Evolutionary conservation across 1,140 invertebrate species (phyloP).

Genomic region (Argopecten irradians): DNA sequence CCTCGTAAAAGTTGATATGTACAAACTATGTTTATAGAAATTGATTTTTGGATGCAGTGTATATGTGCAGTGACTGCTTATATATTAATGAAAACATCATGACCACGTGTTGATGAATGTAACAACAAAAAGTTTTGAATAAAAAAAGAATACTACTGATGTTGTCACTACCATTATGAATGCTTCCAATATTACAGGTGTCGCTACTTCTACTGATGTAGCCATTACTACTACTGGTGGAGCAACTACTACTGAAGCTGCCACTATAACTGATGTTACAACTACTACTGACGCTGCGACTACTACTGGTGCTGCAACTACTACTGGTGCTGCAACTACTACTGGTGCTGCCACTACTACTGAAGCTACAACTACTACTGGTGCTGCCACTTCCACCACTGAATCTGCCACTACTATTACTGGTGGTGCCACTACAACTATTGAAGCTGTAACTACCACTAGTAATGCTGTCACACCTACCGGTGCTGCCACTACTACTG

Average conservation of each 20-base stretch:
- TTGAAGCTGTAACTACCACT: neutral
- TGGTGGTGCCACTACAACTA: slow-evolving; percentile 19
- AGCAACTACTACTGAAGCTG: neutral
- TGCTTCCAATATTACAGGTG: neutral
- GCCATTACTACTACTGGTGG: slow-evolving; percentile 25
- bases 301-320: slow-evolving; percentile 36
- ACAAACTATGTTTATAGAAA: too few species aligned
- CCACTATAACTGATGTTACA: slow-evolving; percentile 21
- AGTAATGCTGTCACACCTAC: neutral
- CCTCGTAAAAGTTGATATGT: too few species aligned
- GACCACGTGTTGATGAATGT: too few species aligned
- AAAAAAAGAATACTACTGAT: slow-evolving; percentile 24
- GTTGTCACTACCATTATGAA: neutral
- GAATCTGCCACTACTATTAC: slow-evolving; percentile 11
- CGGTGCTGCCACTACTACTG: neutral
- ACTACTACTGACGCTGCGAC: slow-evolving; percentile 23
- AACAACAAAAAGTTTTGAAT: too few species aligned
- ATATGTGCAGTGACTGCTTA: too few species aligned
- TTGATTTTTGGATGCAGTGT: too few species aligned
- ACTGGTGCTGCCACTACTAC: slow-evolving; percentile 29
- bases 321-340: slow-evolving; percentile 23
- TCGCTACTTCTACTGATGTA: neutral
- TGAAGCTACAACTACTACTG: slow-evolving; percentile 26
- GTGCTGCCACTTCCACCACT: slow-evolving; percentile 19
- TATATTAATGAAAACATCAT: too few species aligned